Conservation (phyloP, 2,797 vertebrate species). For the Artibeus jamaicensis region DNA sequence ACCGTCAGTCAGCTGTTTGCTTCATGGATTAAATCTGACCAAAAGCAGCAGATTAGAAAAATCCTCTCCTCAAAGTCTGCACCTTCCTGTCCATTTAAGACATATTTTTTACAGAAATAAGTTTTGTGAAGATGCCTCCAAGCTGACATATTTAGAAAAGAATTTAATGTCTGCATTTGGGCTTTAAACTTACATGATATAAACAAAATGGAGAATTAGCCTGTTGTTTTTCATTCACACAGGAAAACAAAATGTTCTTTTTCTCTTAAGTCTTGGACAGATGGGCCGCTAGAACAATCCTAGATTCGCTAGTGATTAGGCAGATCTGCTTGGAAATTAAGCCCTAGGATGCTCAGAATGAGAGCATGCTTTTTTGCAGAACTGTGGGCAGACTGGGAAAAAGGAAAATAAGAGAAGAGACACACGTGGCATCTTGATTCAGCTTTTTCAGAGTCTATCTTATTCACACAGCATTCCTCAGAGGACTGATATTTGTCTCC, state of each 20-base stretch:
- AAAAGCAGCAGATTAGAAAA: not conserved
- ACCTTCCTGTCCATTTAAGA: not conserved
- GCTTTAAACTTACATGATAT: not conserved
- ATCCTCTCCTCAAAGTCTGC: not conserved
- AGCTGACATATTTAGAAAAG: conserved; percentile 14
- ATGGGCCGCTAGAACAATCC: not conserved
- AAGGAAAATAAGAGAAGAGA: not conserved
- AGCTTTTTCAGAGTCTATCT: not conserved
- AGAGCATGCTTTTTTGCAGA: not conserved
- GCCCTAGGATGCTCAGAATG: not conserved
- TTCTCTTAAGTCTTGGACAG: not conserved
- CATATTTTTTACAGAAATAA: not conserved
- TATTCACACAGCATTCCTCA: not conserved
- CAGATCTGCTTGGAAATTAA: not conserved
- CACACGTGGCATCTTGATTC: not conserved
- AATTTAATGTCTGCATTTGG: not conserved
- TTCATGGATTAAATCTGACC: not conserved
- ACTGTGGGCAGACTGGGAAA: not conserved
- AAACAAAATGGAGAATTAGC: not conserved
- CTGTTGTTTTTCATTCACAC: not conserved
- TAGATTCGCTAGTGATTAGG: not conserved
- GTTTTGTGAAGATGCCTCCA: not conserved
- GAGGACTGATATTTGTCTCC: not conserved
- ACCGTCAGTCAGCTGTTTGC: not conserved
- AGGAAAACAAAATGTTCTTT: not conserved